Base-by-base conservation (phyloP, 2,888 invertebrate species). In the Pherbina coryleti region DNA sequence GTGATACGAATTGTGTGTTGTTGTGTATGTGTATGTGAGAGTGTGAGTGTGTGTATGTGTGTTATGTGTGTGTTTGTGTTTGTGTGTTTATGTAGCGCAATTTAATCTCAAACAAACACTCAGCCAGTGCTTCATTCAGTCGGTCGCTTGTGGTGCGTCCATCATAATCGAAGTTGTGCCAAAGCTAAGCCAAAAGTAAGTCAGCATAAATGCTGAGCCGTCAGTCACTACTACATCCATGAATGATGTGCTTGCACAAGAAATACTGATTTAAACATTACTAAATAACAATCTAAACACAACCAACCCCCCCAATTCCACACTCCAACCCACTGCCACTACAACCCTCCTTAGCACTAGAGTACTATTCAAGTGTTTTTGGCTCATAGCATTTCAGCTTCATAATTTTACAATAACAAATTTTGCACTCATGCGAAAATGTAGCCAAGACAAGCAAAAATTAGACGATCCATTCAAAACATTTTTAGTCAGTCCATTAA, bases 401-500 rank as follows among this genome's bases (percentile, higher is more conserved):
- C 44, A 44, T 44, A 55, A 55, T 55, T 22, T 55, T 55, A 19
- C 73, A 72, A 57, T 57, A 74, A 64, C 53, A 75, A 66, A 51
- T 62, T 67, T 71, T 71, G 55, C 71, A 71, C 71, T 71, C 55
- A 71, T 71, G 71, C 71, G 71, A 71, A 57, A 71, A 71, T 71
- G 57, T 25, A 71, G 22, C 53, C 74, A 17, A 67, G 66, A 57
- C 69, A 55, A 69, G 75, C 75, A 75, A 75, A 75, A 75, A 75
- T 75, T 75, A 69, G 75, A 75, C 69, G 67, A 75, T 75, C 44
- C 49, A 67, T 75, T 75, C 75, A 75, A 75, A 75, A 75, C 69
- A 75, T 75, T 75, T 75, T 75, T 75, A 75, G 75, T 34, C 75
- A 69, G 57, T 67, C 75, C 69, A 75, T 75, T 75, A 75, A 69